phyloP scores from a whole-genome alignment of 2,888 invertebrate species.

The Falcaria lacertinaria region DNA sequence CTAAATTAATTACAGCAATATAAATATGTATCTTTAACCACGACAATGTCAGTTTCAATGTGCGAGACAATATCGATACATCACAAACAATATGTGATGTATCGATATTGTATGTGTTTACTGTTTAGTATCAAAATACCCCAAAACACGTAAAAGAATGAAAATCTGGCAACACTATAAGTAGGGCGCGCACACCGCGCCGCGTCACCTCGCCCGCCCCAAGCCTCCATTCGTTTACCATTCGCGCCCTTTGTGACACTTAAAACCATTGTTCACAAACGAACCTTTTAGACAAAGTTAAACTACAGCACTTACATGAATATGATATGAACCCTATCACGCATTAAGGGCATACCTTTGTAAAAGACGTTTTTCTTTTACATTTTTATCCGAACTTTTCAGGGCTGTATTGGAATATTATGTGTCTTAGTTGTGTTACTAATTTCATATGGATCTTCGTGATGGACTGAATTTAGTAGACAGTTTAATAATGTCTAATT shows the following conservation, averaged over 20 bases:
- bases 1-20: too few relatives aligned
- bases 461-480: too few relatives aligned
- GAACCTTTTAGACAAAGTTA: constrained; percentile 46
- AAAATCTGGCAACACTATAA: constrained; percentile 26
- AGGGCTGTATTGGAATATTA: not conserved
- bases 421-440: too few relatives aligned
- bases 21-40: too few relatives aligned
- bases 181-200: constrained; percentile 12
- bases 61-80: too few relatives aligned
- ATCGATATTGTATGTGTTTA: too few relatives aligned
- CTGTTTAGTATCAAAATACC: not conserved
- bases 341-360: not conserved
- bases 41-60: too few relatives aligned
- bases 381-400: not conserved
- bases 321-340: constrained; percentile 22
- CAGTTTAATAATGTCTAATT: too few relatives aligned
- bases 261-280: constrained; percentile 69
- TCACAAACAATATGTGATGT: too few relatives aligned
- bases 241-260: constrained; percentile 78
- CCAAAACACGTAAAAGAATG: constrained; percentile 1
- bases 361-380: not conserved
- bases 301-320: constrained; percentile 35
- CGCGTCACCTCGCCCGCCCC: constrained; percentile 35
- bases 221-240: constrained; percentile 69
- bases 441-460: too few relatives aligned